Evolutionary conservation across 2,797 vertebrate genomes (phyloP).

Genomic region (Hypotaenidia okinawae): DNA sequence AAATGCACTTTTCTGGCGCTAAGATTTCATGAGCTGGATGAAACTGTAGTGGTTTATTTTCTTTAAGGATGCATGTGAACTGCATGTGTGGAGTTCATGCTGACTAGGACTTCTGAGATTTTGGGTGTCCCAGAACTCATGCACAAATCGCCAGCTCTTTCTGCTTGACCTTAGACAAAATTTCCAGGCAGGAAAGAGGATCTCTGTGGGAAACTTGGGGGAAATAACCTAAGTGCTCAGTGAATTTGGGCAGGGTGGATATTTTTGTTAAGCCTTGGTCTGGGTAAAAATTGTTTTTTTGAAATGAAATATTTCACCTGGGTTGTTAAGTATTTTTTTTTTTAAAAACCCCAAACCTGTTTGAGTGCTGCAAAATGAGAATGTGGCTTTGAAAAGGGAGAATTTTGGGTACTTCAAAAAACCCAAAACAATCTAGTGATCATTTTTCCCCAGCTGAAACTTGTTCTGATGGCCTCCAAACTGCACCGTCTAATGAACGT

Average conservation of each 20-base stretch:
- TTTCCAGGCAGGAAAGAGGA: neutral
- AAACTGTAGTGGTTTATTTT: neutral
- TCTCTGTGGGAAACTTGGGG: neutral
- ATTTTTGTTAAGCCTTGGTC: neutral
- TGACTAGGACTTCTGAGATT: neutral
- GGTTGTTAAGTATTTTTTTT: neutral
- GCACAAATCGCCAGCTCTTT: neutral
- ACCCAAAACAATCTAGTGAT: neutral
- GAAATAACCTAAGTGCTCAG: neutral
- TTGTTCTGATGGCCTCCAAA: neutral
- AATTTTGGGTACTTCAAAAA: neutral
- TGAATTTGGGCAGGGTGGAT: neutral
- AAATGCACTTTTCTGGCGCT: neutral
- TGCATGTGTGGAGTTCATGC: neutral
- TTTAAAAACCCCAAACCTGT: neutral
- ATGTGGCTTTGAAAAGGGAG: neutral
- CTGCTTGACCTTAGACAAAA: neutral
- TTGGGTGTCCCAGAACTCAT: neutral
- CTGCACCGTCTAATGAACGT: neutral
- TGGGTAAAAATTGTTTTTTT: neutral
- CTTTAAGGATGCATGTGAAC: neutral
- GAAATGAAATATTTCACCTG: neutral
- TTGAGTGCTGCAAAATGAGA: neutral
- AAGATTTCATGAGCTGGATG: neutral
- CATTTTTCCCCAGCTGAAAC: neutral